Evolutionary conservation across 2,113 vertebrate genomes (phyloP).

Genomic region (Rhabdornis inornatus): DNA sequence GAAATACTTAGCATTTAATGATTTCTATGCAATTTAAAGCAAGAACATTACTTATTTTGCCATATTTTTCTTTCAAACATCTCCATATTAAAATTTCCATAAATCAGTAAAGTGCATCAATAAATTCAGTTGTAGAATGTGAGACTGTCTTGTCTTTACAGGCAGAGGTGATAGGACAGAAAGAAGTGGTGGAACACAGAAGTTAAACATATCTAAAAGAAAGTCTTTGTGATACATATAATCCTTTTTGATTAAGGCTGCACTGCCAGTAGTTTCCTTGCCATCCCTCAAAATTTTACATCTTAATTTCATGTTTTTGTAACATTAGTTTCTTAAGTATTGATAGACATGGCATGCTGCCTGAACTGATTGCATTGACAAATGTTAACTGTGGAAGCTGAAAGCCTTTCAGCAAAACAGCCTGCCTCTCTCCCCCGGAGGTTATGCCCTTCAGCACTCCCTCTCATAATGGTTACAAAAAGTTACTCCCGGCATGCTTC

Average conservation of each 20-base stretch:
- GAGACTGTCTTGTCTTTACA: neutral
- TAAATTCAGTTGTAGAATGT: neutral
- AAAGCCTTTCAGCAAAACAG: too few species aligned
- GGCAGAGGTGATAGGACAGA: neutral
- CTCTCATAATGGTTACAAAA: too few species aligned
- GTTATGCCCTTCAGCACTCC: too few species aligned
- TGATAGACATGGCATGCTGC: neutral
- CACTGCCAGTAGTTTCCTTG: neutral
- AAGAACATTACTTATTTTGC: neutral
- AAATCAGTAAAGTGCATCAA: neutral
- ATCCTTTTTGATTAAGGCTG: neutral
- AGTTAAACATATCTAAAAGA: neutral
- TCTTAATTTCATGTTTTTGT: neutral
- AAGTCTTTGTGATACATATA: neutral
- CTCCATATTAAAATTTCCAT: neutral
- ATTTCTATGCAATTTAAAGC: neutral
- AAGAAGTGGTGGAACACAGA: neutral
- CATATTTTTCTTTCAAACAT: neutral
- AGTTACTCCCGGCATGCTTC: too few species aligned
- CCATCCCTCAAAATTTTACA: neutral
- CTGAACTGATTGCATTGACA: neutral
- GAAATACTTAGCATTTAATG: neutral
- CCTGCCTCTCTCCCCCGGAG: too few species aligned
- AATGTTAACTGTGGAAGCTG: too few species aligned
- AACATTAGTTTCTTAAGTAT: neutral